Percentiles rank a stretch among this genome's conserved stretches.
Evolutionary conservation across 1,140 invertebrate genomes (phyloP).

Genomic region (Aricia agestis): DNA sequence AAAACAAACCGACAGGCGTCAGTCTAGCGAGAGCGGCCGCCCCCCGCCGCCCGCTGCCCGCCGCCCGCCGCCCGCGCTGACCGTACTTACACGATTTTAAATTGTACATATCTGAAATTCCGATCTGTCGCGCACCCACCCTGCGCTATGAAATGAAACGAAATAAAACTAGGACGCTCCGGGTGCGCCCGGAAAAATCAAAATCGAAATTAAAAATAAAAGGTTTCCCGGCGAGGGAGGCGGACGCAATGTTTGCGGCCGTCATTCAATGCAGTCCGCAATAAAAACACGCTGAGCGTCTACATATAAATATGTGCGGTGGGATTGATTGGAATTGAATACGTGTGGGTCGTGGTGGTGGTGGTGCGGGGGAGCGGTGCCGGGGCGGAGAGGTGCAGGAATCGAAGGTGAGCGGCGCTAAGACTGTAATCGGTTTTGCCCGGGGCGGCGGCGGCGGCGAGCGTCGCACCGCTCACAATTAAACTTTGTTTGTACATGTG

Average conservation of each 20-base stretch:
- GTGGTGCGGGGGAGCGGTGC: conserved; percentile 18
- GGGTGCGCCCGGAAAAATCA: conserved; percentile 70
- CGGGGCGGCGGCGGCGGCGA: conserved; percentile 54
- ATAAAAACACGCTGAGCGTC: conserved; percentile 68
- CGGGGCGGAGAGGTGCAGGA: conserved; percentile 43
- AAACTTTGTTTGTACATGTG: conserved; percentile 75
- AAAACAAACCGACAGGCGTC: conserved; percentile 74
- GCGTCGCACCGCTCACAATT: conserved; percentile 67
- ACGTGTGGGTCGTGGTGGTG: conserved; percentile 52
- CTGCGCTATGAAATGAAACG: conserved; percentile 75
- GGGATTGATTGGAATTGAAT: conserved; percentile 74
- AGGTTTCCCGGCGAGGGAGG: conserved; percentile 63
- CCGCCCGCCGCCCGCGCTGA: conserved; percentile 50
- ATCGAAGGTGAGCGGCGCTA: conserved; percentile 71
- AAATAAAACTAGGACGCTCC: conserved; percentile 72
- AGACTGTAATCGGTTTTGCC: conserved; percentile 75
- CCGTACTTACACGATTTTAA: conserved; percentile 77
- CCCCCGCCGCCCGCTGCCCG: conserved; percentile 45
- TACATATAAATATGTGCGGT: conserved; percentile 72
- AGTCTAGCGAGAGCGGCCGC: conserved; percentile 61
- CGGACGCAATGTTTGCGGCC: conserved; percentile 72
- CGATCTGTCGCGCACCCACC: conserved; percentile 73
- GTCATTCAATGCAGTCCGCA: conserved; percentile 70
- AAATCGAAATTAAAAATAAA: conserved; percentile 76
- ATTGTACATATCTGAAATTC: conserved; percentile 77